Base-by-base conservation (phyloP, 2,113 vertebrate genomes). In the Crotalus helleri region DNA sequence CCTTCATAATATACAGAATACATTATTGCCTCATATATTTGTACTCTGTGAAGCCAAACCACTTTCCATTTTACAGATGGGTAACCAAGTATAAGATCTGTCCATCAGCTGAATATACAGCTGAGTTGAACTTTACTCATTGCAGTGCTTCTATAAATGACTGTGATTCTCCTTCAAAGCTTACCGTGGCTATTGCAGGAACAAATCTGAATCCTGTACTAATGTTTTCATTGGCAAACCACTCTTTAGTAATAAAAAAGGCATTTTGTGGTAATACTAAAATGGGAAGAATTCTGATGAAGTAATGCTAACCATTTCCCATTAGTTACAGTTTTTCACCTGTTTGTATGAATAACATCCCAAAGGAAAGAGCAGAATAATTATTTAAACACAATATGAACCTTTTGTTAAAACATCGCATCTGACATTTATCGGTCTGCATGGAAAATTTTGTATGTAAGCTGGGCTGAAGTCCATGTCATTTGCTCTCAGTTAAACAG, bases 201-300 rank as follows among this genome's bases (percentile, higher is more conserved):
- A n/a, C 29, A 46, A n/a, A 33, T 74, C 55, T 90, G 23, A n/a
- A 87, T 23, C 17, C 3, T 0, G 2, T 33, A 92, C 53, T 23
- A 6, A 6, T 58, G 4, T 9, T 92, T 87, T 13, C 33, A 51
- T 0, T 0, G 4, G 54, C 9, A 24, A 29, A 44, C 49, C 86
- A 49, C 21, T n/a, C 33, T 49, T 88, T 29, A 90, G 88, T 15
- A 51, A 29, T 87, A 39, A 17, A 64, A 49, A 59, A 85, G 39
- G 26, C 46, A 29, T 19, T 44, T 21, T 24, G 39, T 46, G 94
- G 3, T 0, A 0, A 46, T 87, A 49, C 0, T 0, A 0, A 8
- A 55, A 0, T 0, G 29, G 49, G 54, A 24, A 74, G 21, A 33
- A 94, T 88, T 13, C 87, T 0, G 21, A 93, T 57, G 86, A 81